Evolutionary conservation across 1,140 invertebrate species (phyloP), one percentile per base, ranked within the genome.

Genomic region (Dendroctonus valens): DNA sequence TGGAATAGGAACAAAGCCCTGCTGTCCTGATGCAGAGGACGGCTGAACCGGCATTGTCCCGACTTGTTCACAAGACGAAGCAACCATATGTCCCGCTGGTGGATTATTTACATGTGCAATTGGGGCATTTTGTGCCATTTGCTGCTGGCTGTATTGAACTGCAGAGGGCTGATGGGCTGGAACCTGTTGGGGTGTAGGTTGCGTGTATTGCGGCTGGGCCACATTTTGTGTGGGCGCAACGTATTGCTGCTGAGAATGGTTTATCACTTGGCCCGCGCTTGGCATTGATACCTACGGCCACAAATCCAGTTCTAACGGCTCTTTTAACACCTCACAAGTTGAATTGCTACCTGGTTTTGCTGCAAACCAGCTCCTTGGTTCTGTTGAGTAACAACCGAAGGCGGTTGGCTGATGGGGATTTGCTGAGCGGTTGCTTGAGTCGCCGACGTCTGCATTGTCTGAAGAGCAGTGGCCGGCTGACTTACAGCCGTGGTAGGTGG

Each of bases 121-220:
- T 11, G 51, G 41, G n/a, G 41, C n/a, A 6, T 49, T 5, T 46
- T 63, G 60, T 11, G 59, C 15, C 58, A 66, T 37, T 39, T 37
- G 54, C 52, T 67, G 26, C 26, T 26, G 26, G 26, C 26, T 26
- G 26, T 26, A 26, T 26, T 26, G 59, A 44, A 51, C 14, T 5
- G 63, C 11, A 6, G 60, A 38, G 37, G 62, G 26, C 12, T 71
- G 61, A 26, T 50, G 12, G 15, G 59, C 2, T 6, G 52, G 52
- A 2, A 42, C 61, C 7, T 41, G 57, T 7, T 26, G 41, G 0
- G 54, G 64, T 42, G 65, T 49, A 11, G 39, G 49, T 41, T 58
- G 55, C 0, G 41, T 44, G 38, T 49, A 59, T 39, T 58, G 52
- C 5, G 59, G 12, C n/a, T n/a, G n/a, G n/a, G n/a, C n/a, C 59